Evolutionary conservation across 2,797 vertebrate genomes (phyloP), one percentile per base, ranked within the genome.

Genomic region (Leuciscus waleckii): DNA sequence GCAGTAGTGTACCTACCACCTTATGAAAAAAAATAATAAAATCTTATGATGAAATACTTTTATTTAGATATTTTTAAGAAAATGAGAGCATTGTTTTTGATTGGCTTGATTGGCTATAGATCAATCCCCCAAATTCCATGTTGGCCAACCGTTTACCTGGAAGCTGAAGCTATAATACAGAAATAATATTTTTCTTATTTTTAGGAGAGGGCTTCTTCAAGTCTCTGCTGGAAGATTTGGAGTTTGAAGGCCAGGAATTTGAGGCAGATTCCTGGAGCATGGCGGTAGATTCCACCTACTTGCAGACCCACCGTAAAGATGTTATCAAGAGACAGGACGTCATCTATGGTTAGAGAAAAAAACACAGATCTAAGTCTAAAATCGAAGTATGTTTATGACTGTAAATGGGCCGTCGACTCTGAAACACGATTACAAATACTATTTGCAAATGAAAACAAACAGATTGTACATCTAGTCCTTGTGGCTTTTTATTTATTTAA

Each of bases 241-340:
- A 98, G 87, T 91, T 93, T 0, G 97, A 97, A 0, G 94, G 94
- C 82, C 96, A 96, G 91, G 97, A 97, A 83, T 98, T 98, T 2
- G 94, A 96, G 43, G 97, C 97, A 0, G 97, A 98, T 79, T 98
- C 97, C 0, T 98, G 97, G 97, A 98, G 97, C 91, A 92, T 96
- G 87, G 97, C 96, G 0, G 97, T 98, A 71, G 97, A 98, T 14
- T 94, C 92, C 85, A 86, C 90, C 75, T 98, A 96, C 91, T 90
- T 98, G 61, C 97, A 98, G 90, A 94, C 96, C 58, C 97, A 97
- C 79, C 95, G 95, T 85, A 97, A 97, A 92, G 97, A 97, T 0
- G 89, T 97, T 84, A 98, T 98, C 95, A 98, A 98, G 86, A 94
- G 97, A 46, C 97, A 98, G 92, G 97, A 98, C 0, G 97, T 98